phyloP scores from a whole-genome alignment of 2,888 invertebrate genomes.

The Schizaphis graminum region DNA sequence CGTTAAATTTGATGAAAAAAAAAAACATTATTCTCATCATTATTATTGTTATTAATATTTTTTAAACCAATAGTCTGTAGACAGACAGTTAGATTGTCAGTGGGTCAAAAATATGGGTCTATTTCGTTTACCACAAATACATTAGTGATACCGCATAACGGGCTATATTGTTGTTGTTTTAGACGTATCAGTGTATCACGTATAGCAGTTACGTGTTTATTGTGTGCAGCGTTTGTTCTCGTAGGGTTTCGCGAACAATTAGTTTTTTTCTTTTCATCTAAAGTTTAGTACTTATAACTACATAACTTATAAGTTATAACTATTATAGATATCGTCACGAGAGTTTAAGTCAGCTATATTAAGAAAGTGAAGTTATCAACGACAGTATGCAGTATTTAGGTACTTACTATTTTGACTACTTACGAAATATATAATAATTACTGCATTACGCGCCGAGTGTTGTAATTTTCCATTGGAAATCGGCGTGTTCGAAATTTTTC shows the following conservation, averaged over 20 bases:
- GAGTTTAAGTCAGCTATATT: not conserved
- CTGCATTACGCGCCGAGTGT: not conserved
- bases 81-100: constrained; percentile 5
- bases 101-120: constrained; percentile 50
- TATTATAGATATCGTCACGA: not conserved
- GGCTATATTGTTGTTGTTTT: constrained; percentile 33
- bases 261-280: not conserved
- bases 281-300: not conserved
- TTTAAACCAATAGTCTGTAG: not conserved
- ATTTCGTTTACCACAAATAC: not conserved
- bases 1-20: not conserved
- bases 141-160: not conserved
- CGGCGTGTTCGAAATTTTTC: not conserved
- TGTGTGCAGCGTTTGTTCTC: not conserved
- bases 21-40: not conserved
- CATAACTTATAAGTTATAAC: no score
- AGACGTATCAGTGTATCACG: not conserved
- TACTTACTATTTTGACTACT: not conserved
- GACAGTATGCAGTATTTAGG: not conserved
- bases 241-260: not conserved
- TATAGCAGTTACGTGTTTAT: not conserved
- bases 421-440: not conserved
- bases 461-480: not conserved
- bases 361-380: not conserved
- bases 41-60: not conserved